Evolutionary conservation across 2,797 vertebrate genomes (phyloP).

Genomic region (Gymnothorax javanicus): DNA sequence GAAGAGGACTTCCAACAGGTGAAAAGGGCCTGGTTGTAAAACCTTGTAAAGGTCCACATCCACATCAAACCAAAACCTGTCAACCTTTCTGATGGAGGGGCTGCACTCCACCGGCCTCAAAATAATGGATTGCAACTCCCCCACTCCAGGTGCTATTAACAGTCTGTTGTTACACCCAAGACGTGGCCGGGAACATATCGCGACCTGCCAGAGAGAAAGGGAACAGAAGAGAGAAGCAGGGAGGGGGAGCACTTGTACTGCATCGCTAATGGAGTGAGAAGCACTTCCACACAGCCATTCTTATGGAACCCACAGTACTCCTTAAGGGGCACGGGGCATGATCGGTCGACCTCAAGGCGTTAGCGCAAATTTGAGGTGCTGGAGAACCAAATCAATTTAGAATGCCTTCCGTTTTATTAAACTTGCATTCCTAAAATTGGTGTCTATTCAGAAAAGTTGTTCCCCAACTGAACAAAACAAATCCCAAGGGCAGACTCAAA

Average conservation of each 20-base stretch:
- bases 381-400: neutral
- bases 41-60: neutral
- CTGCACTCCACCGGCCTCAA: neutral
- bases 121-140: constrained; percentile 29
- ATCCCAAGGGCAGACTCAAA: neutral
- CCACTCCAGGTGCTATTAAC: constrained; percentile 29
- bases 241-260: neutral
- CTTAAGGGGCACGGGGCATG: neutral
- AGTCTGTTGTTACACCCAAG: neutral
- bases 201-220: neutral
- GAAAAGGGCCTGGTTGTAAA: neutral
- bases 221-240: neutral
- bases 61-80: neutral
- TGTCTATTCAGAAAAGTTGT: neutral
- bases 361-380: neutral
- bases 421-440: neutral
- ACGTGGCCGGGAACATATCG: neutral
- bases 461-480: neutral
- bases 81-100: neutral
- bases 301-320: neutral
- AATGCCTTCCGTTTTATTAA: neutral
- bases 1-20: neutral
- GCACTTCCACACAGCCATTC: neutral
- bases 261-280: neutral
- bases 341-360: neutral